Conservation (phyloP, 2,797 vertebrate species). For the Phylloscopus collybita region DNA sequence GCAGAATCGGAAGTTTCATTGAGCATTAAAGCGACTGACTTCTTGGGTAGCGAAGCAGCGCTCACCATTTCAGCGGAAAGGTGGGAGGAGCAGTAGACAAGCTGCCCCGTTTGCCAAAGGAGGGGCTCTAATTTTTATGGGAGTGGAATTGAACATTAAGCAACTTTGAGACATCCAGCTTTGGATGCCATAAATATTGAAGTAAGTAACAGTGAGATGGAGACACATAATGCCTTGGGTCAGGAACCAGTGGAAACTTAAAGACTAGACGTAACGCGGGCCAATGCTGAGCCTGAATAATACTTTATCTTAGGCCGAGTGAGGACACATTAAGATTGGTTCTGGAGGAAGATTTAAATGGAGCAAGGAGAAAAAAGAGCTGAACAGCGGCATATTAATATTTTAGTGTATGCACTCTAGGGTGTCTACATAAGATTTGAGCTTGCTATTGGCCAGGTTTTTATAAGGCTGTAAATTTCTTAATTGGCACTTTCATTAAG, state of each 20-base stretch:
- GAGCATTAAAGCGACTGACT: neutral
- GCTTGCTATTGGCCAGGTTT: neutral
- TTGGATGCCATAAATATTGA: conserved; percentile 62
- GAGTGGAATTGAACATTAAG: conserved; percentile 57
- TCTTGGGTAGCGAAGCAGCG: accelerated
- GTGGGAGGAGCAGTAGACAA: neutral
- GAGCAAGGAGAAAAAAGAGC: neutral
- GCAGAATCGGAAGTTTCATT: neutral
- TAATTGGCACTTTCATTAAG: conserved; percentile 7
- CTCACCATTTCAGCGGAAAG: conserved; percentile 4
- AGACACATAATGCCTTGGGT: conserved; percentile 69
- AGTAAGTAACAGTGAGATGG: conserved; percentile 69
- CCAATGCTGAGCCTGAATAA: conserved; percentile 62
- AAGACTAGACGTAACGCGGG: conserved; percentile 28
- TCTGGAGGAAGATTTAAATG: conserved; percentile 11
- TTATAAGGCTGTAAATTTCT: conserved; percentile 1
- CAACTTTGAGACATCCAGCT: conserved; percentile 50
- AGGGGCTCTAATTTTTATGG: conserved; percentile 59
- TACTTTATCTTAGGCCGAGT: conserved; percentile 60
- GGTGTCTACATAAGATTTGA: neutral
- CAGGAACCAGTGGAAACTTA: conserved; percentile 69
- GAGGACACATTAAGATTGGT: conserved; percentile 41
- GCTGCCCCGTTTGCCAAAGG: conserved; percentile 25
- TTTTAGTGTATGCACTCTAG: neutral
- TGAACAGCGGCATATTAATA: neutral